Base-by-base conservation (phyloP, 2,888 invertebrate species). In the Halictus quadricinctus region DNA sequence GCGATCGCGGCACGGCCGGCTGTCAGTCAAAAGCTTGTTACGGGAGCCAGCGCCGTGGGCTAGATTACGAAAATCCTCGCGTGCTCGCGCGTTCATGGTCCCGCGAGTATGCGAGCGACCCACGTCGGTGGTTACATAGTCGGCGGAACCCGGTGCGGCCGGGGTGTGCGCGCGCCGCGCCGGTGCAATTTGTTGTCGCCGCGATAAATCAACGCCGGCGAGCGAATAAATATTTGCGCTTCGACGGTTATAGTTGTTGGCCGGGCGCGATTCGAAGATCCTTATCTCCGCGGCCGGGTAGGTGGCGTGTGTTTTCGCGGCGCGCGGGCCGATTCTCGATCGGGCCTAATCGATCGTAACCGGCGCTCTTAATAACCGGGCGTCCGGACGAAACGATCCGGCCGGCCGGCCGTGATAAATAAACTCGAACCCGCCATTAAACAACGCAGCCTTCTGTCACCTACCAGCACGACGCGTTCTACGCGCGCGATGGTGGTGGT, bases 151-250 rank as follows among this genome's bases (percentile, higher is more conserved):
- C 7, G 64, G 2, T 0, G 21, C 21, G n/a, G 36, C 21, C 54
- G 10, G 8, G 54, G 58, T 58, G 58, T n/a, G 58, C 58, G 12
- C n/a, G 10, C 58, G 13, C 12, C 2, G 2, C 2, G 10, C 70
- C 75, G 72, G 29, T 18, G 86, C 89, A 88, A 88, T 89, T 89
- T 85, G 85, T 87, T 84, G 89, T 89, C 87, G 66, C 78, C 78
- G 74, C 76, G 84, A 88, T 89, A 89, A 89, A 89, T 89, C 89
- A 87, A 76, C 70, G 81, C 64, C 78, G 69, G 74, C 74, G 46
- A 43, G 83, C 79, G 76, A 87, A 88, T 86, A 87, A 86, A 89
- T 84, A 85, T 81, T 81, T 79, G 79, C 72, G 58, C 76, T 82
- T 79, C 83, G 80, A 79, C 81, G 81, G 86, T 84, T 86, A 86